These are phyloP conservation scores for Xestia c-nigrum DNA, from an alignment of 2,888 invertebrate genomes.

Conservation along the genomic window DNA sequence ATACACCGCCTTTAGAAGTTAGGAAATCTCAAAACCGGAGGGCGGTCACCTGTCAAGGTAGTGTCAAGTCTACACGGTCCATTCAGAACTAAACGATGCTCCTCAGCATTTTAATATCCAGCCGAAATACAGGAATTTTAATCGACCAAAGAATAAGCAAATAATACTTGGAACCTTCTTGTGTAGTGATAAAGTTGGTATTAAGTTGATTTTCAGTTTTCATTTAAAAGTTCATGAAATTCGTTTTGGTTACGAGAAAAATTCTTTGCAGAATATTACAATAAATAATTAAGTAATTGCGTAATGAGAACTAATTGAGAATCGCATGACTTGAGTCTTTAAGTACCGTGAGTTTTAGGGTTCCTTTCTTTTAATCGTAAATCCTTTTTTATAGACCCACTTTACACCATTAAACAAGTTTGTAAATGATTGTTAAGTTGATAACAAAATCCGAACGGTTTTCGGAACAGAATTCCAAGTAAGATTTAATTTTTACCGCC, in stretches of 20 bases:
- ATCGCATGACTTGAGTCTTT: slow-evolving; percentile 17
- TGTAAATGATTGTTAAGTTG: slow-evolving; percentile 11
- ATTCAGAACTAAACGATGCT: slow-evolving; percentile 35
- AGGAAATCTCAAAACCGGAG: slow-evolving; percentile 11
- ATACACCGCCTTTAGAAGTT: neutral
- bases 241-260: slow-evolving; percentile 12
- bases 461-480: neutral
- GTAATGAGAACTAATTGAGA: slow-evolving; percentile 48
- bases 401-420: slow-evolving; percentile 35
- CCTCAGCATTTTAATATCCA: slow-evolving; percentile 34
- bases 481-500: slow-evolving; percentile 8
- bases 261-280: slow-evolving; percentile 15
- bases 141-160: neutral
- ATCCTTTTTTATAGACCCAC: neutral
- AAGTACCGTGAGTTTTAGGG: neutral
- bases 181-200: neutral
- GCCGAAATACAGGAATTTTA: slow-evolving; percentile 20
- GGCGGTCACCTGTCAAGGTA: slow-evolving; percentile 18
- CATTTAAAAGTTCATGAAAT: slow-evolving; percentile 15
- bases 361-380: slow-evolving; percentile 6
- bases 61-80: slow-evolving; percentile 20
- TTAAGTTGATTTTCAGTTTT: neutral
- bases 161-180: slow-evolving; percentile 1
- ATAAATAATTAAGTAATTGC: slow-evolving; percentile 53
- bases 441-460: slow-evolving; percentile 23